These are phyloP conservation scores for Xestoiulus laeticollis DNA, from an alignment of 2,888 invertebrate genomes.

Conservation along the genomic window DNA sequence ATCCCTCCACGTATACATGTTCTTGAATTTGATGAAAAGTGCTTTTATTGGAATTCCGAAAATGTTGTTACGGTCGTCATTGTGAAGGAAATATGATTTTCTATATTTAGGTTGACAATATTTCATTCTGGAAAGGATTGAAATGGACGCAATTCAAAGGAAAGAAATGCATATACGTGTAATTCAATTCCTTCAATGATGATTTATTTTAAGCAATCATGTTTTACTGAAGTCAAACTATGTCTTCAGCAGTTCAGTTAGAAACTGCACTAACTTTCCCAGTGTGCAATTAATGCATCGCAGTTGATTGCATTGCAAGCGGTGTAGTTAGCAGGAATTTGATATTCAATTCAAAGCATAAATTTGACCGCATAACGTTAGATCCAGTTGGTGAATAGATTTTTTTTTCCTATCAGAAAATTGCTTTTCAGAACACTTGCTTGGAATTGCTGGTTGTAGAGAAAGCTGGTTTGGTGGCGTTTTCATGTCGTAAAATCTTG, in stretches of 20 bases:
- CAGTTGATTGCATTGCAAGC: neutral
- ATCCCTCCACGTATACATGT: neutral
- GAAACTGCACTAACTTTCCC: no score
- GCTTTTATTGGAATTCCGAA: neutral
- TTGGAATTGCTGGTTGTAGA: neutral
- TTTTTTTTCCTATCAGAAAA: neutral
- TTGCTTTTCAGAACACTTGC: neutral
- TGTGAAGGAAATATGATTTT: neutral
- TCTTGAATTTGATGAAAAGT: neutral
- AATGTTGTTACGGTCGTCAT: constrained; percentile 18
- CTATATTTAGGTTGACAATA: neutral
- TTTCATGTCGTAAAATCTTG: constrained; percentile 16
- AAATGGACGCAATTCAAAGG: neutral
- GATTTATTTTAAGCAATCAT: neutral
- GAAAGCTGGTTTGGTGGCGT: neutral
- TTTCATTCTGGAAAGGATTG: neutral
- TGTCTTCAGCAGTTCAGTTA: neutral
- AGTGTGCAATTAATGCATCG: neutral
- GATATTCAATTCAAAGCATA: neutral
- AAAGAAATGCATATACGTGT: neutral
- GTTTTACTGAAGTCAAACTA: no score
- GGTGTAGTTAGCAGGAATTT: neutral
- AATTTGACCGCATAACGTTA: neutral
- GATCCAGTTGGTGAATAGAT: neutral
- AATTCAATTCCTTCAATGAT: neutral